Conservation (phyloP, 2,797 vertebrate species). For the Babyrousa celebensis region DNA sequence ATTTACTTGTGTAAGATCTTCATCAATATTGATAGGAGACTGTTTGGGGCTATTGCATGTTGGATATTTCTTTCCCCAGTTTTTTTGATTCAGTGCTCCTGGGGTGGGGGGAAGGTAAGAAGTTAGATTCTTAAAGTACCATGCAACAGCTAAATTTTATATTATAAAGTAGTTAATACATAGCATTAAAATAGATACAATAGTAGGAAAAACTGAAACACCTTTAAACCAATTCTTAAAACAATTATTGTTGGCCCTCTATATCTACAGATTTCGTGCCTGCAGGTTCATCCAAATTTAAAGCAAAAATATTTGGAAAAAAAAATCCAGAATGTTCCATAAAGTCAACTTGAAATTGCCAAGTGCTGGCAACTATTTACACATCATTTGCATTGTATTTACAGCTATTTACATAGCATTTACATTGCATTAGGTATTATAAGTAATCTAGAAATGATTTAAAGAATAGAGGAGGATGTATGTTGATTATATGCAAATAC, state of each 20-base stretch:
- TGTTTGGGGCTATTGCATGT: conserved; percentile 97
- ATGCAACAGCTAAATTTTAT: background rate
- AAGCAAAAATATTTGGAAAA: background rate
- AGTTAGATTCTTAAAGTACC: conserved; percentile 42
- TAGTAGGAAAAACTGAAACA: background rate
- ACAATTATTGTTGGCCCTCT: background rate
- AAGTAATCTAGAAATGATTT: background rate
- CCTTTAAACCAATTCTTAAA: conserved; percentile 3
- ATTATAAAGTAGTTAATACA: background rate
- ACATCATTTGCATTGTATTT: background rate
- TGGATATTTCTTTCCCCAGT: conserved; percentile 98
- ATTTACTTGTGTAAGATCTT: conserved; percentile 96
- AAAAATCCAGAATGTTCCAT: background rate
- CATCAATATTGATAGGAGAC: conserved; percentile 98
- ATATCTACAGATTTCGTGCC: background rate
- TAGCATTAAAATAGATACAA: background rate
- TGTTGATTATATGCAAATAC: background rate
- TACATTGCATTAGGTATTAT: background rate
- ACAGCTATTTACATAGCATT: background rate
- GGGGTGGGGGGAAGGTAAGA: conserved; percentile 60
- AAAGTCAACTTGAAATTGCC: background rate
- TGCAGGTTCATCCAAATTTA: background rate
- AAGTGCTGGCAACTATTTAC: background rate
- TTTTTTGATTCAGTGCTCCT: conserved; percentile 98
- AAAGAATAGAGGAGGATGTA: background rate